Base-by-base conservation (phyloP, 1,140 invertebrate species). In the Mactra quadrangularis region DNA sequence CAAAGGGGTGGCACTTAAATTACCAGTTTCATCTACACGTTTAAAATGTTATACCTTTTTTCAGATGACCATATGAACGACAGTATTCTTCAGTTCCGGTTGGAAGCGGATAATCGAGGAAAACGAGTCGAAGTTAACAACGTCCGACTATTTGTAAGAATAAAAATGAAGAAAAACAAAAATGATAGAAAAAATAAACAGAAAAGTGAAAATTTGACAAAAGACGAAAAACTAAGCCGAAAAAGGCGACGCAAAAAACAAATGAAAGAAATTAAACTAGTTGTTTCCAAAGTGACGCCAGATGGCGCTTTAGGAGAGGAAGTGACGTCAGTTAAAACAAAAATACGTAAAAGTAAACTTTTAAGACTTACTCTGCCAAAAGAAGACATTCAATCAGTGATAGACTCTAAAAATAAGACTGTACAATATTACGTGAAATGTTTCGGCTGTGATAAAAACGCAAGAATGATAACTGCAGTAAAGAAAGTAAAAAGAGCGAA, bases 321-420 rank as follows among this genome's bases (percentile, higher is more conserved):
- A 47, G 47, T 68, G 1, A 50, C 64, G 15, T 29, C 41, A 3
- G 41, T 50, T 27, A 68, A 45, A 31, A 47, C 64, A 29, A 68
- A 68, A 19, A 27, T 68, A 50, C 41, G 64, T 9, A 68, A 68
- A 68, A 68, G 41, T 47, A 68, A 68, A 31, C 47, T 41, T 31
- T 22, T 68, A 68, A 68, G 45, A 68, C 64, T 68, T 15, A 68
- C 13, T 68, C 19, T 68, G 27, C 64, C 64, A 15, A 68, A 45
- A 25, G 64, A 68, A 11, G 29, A 47, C 22, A 50, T 68, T 52
- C 64, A 68, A 29, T 47, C 47, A 17, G 64, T 25, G 4, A 35
- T 68, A 29, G 64, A 68, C 47, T 50, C 64, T 3, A 68, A 45
- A 2, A 17, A 50, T 17, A 50, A 27, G 3, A 68, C 64, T 27